A percentile compares a stretch with the other conserved stretches of the same genome.
Conservation (phyloP, 2,113 vertebrate species). For the Helogale parvula region DNA sequence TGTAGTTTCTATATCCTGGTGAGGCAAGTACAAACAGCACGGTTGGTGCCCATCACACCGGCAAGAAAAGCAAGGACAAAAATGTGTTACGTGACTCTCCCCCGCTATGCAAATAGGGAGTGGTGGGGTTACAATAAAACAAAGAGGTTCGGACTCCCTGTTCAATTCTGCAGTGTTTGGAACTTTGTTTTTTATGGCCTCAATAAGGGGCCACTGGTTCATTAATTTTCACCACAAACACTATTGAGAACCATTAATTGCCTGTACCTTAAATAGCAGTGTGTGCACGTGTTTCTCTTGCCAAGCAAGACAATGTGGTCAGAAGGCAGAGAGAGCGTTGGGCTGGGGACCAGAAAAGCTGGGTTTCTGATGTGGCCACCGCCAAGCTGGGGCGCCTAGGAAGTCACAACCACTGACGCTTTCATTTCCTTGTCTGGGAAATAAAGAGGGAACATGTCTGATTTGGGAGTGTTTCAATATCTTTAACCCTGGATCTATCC, state of each 20-base stretch:
- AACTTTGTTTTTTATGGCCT: constrained; percentile 16
- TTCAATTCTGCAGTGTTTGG: background rate
- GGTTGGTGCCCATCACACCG: background rate
- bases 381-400: background rate
- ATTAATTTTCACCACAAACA: constrained; percentile 57
- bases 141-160: background rate
- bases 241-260: constrained; percentile 53
- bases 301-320: background rate
- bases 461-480: background rate
- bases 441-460: background rate
- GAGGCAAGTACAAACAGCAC: background rate
- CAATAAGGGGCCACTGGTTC: background rate
- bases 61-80: background rate
- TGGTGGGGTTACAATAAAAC: background rate
- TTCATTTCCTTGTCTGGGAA: background rate
- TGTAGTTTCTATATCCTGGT: background rate
- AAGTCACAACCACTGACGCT: background rate
- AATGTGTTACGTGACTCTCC: background rate
- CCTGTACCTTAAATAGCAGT: constrained; percentile 10
- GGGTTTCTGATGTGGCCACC: background rate
- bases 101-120: background rate
- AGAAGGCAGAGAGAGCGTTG: background rate
- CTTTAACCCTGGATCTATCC: background rate
- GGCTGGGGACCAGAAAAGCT: background rate
- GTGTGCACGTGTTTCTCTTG: background rate